phyloP scores from a whole-genome alignment of 2,113 vertebrate genomes.

The Chlorocebus sabaeus region DNA sequence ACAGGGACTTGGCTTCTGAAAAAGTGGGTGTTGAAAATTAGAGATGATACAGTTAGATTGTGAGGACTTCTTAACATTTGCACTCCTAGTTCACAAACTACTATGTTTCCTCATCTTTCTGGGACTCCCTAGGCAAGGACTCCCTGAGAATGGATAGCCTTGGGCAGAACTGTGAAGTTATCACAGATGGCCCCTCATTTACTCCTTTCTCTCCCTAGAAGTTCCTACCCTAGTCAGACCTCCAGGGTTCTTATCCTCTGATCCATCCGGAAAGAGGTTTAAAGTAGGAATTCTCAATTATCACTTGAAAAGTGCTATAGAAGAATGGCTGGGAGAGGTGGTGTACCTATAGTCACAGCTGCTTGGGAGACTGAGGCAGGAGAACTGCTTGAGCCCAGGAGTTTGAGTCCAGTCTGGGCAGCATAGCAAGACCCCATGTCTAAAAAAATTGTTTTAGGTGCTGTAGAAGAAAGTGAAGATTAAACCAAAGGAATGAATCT shows the following conservation, averaged over 20 bases:
- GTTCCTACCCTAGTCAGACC: not conserved
- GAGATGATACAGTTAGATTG: not conserved
- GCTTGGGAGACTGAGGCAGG: not conserved
- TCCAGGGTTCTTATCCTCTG: not conserved
- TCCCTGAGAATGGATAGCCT: not conserved
- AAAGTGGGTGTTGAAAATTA: conserved; percentile 24
- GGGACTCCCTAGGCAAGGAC: not conserved
- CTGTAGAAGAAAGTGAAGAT: not conserved
- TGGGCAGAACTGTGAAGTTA: not conserved
- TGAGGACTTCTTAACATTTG: not conserved
- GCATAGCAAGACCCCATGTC: not conserved
- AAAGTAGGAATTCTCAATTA: not conserved
- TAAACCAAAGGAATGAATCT: not conserved
- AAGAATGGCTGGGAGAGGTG: not conserved
- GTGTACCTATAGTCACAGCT: not conserved
- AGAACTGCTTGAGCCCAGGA: not conserved
- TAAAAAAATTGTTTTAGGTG: not conserved
- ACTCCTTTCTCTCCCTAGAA: not conserved
- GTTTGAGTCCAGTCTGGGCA: not conserved
- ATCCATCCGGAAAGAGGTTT: not conserved
- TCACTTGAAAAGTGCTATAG: not conserved
- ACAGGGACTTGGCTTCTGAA: not conserved
- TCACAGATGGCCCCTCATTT: not conserved
- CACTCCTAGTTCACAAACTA: not conserved
- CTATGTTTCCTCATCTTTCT: not conserved